Conservation (phyloP, 92 coral and sea anemone genomes). For the Epizoanthus illoricatus region DNA sequence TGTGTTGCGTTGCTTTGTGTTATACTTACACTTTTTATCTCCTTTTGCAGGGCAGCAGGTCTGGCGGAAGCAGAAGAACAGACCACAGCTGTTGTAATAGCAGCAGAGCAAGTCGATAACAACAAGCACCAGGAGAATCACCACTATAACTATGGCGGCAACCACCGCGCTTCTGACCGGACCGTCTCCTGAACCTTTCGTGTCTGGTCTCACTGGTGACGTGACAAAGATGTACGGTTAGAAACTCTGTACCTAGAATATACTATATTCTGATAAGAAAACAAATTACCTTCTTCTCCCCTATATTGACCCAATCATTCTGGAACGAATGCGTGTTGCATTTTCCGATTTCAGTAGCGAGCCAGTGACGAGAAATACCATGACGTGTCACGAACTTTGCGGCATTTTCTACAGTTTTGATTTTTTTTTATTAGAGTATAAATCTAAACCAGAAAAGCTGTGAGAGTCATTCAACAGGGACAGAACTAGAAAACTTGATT, state of each 20-base stretch:
- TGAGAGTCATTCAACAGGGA: too few relatives aligned
- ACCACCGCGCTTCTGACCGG: slow-evolving; percentile 49
- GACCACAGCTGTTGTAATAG: slow-evolving; percentile 58
- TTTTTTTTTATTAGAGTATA: too few relatives aligned
- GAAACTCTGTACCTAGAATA: not conserved
- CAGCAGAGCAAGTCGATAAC: slow-evolving; percentile 62
- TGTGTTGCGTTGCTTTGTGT: too few relatives aligned
- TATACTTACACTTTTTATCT: slow-evolving; percentile 17
- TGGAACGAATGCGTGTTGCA: too few relatives aligned
- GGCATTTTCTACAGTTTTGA: too few relatives aligned
- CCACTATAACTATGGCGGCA: slow-evolving; percentile 55
- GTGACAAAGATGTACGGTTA: not conserved
- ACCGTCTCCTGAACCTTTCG: not conserved
- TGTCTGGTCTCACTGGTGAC: not conserved
- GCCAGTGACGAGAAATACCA: too few relatives aligned
- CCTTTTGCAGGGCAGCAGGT: slow-evolving; percentile 30
- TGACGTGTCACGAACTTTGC: too few relatives aligned
- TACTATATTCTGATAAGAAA: not conserved
- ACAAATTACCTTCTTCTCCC: too few relatives aligned
- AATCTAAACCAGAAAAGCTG: too few relatives aligned
- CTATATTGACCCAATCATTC: too few relatives aligned
- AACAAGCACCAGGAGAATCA: slow-evolving; percentile 52
- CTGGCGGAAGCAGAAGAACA: slow-evolving; percentile 32
- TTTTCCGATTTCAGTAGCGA: too few relatives aligned
- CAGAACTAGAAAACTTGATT: too few relatives aligned